These are phyloP conservation scores for Notothenia coriiceps DNA, from an alignment of 2,113 vertebrate genomes.

Conservation along the genomic window DNA sequence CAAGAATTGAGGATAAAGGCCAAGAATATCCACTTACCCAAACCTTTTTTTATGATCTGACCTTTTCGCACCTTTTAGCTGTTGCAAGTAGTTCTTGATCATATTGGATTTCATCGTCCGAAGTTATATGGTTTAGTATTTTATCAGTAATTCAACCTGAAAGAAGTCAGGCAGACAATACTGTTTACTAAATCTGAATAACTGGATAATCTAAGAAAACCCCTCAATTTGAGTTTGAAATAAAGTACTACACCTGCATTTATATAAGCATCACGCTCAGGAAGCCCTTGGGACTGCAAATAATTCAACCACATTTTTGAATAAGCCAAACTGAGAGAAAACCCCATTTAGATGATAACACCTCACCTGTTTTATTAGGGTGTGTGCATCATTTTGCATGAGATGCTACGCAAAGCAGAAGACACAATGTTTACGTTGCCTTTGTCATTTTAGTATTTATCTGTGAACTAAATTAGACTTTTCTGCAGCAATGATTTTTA, in stretches of 20 bases:
- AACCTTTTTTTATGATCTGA: not conserved
- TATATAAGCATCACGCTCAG: not conserved
- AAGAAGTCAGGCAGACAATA: not conserved
- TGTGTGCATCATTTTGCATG: not conserved
- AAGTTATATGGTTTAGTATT: not conserved
- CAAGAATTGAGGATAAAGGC: not conserved
- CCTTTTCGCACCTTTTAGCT: not conserved
- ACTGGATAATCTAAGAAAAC: not conserved
- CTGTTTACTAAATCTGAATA: not conserved
- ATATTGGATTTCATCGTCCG: not conserved
- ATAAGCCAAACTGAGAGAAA: not conserved
- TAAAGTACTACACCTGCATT: not conserved
- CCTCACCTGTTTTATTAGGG: not conserved
- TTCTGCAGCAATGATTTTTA: not conserved
- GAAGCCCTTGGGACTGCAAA: conserved; percentile 2
- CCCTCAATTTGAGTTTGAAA: not conserved
- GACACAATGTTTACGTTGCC: too few relatives aligned
- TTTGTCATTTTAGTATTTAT: not conserved
- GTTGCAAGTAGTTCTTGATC: not conserved
- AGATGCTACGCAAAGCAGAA: not conserved
- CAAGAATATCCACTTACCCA: not conserved
- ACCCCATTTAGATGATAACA: not conserved
- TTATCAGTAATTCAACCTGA: not conserved
- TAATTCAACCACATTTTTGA: conserved; percentile 8
- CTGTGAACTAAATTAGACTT: not conserved